Base-by-base conservation (phyloP, 2,797 vertebrate genomes). In the Tinamus major region DNA sequence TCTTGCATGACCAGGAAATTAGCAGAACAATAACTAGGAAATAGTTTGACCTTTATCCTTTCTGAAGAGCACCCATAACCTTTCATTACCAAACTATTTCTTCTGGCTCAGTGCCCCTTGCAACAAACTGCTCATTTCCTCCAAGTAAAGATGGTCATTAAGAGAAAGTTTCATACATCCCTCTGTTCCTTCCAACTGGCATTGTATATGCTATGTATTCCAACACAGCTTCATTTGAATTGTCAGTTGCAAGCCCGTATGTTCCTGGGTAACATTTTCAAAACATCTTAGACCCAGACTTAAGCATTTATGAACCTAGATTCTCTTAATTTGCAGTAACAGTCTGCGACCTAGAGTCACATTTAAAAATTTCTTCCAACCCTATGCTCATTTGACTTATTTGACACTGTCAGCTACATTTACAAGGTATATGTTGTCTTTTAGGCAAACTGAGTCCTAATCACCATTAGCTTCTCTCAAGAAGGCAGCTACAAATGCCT, bases 11-110 rank as follows among this genome's bases (percentile, higher is more conserved):
- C 58, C 51, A 71, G 65, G 71, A 92, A 91, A 89, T 88, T 35
- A 92, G 42, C 51, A 56, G 71, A 89, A 58, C 26, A 69, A 48
- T 75, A 90, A 89, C 24, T 79, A 39, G 78, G 42, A 86, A 91
- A 59, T 19, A 80, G 51, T 41, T 76, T 90, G 79, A 90, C 48
- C 20, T 87, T 65, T 51, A 8, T 77, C 19, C 42, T 90, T 80
- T 85, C 64, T 71, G 49, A 94, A 81, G 26, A 76, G 61, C 46
- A 41, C 68, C 13, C 16, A 59, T 77, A 81, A 69, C 44, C 33
- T 89, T 89, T 56, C 59, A 87, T 69, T 82, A 70, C 29, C 15
- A 39, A 85, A 20, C 3, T 85, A 46, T 69, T 85, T 81, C 39
- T 93, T 87, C 76, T 70, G 48, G n/a, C 35, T 90, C 46, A 42